Evolutionary conservation across 2,113 vertebrate species (phyloP).

Genomic region (Lophura nycthemera): DNA sequence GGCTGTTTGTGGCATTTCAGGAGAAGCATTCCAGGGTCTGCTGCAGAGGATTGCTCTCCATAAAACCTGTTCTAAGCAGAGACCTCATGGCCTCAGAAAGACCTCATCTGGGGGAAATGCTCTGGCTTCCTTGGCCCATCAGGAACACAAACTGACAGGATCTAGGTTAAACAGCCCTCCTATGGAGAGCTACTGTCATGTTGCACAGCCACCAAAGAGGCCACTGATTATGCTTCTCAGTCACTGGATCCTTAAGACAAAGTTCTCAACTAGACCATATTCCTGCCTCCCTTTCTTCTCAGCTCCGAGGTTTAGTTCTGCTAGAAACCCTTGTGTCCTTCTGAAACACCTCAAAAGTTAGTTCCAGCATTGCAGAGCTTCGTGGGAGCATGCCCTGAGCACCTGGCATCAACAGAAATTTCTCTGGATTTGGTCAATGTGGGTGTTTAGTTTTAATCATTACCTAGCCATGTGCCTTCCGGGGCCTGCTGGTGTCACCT

Average conservation of each 20-base stretch:
- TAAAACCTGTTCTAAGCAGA: background rate
- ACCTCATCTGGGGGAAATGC: background rate
- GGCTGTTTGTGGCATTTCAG: background rate
- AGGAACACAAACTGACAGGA: background rate
- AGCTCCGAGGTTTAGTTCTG: background rate
- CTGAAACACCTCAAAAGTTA: background rate
- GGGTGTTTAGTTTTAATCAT: background rate
- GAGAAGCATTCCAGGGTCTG: background rate
- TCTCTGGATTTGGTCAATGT: background rate
- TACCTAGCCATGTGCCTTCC: background rate
- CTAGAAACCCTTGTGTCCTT: background rate
- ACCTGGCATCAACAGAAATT: background rate
- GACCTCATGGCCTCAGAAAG: background rate
- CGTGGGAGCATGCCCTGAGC: too few species aligned
- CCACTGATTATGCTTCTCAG: background rate
- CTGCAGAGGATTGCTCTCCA: background rate
- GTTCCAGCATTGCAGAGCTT: background rate
- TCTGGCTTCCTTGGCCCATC: background rate
- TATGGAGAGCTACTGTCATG: background rate
- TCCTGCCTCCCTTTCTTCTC: background rate
- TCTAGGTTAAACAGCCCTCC: background rate
- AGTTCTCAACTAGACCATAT: background rate
- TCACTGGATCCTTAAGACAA: background rate
- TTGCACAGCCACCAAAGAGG: background rate
- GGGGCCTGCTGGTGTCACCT: background rate